Evolutionary conservation across 2,888 invertebrate species (phyloP).

Genomic region (Theodoxus fluviatilis): DNA sequence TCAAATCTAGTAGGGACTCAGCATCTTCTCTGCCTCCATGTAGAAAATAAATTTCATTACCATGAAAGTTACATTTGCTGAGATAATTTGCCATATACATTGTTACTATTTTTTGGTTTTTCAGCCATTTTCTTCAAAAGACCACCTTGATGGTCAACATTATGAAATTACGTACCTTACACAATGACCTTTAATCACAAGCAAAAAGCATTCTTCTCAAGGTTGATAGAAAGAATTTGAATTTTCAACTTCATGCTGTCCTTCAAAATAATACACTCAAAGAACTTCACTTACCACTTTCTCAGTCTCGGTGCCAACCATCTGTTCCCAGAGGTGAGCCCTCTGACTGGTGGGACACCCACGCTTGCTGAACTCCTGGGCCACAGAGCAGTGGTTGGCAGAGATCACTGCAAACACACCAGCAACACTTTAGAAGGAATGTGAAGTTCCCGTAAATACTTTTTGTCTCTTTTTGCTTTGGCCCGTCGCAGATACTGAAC

Average conservation of each 20-base stretch:
- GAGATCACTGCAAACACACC: conserved; percentile 71
- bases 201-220: neutral
- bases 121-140: too few species aligned
- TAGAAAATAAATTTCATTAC: too few species aligned
- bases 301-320: conserved; percentile 73
- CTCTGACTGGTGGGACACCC: conserved; percentile 84
- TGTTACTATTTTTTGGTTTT: too few species aligned
- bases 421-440: neutral
- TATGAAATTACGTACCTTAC: neutral
- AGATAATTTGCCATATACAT: too few species aligned
- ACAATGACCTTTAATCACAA: neutral
- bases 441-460: neutral
- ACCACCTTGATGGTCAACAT: too few species aligned
- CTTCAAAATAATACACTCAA: too few species aligned
- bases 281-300: conserved; percentile 76
- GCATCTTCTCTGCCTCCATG: too few species aligned
- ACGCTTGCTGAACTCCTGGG: conserved; percentile 87
- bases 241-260: too few species aligned
- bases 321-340: conserved; percentile 84
- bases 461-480: neutral
- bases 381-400: conserved; percentile 83
- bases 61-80: too few species aligned
- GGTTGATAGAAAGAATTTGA: neutral
- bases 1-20: too few species aligned
- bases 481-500: neutral